phyloP scores from a whole-genome alignment of 2,113 vertebrate species.

The Sardina pilchardus region DNA sequence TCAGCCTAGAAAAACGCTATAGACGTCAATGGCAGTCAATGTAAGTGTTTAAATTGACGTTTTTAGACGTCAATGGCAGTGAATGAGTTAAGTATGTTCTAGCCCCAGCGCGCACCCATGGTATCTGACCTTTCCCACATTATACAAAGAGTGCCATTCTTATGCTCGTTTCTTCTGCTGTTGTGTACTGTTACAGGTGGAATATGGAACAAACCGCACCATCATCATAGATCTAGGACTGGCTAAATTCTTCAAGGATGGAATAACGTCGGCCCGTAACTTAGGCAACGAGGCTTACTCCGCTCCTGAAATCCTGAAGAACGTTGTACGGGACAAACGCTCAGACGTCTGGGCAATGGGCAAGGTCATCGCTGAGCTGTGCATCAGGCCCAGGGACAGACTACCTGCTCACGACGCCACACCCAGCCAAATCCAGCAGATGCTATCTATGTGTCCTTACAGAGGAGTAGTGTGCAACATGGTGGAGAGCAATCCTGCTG shows the following conservation, averaged over 20 bases:
- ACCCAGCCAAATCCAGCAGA: conserved; percentile 61
- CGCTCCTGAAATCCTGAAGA: conserved; percentile 65
- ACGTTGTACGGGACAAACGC: conserved; percentile 58
- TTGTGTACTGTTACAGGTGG: conserved; percentile 58
- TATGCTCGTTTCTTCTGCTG: neutral
- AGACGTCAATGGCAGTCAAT: too few species aligned
- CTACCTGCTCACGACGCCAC: conserved; percentile 58
- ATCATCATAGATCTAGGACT: conserved; percentile 75
- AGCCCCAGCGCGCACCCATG: too few species aligned
- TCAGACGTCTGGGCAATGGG: conserved; percentile 66
- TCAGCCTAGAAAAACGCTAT: too few species aligned
- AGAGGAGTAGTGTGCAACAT: conserved; percentile 58
- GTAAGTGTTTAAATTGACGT: too few species aligned
- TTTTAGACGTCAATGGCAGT: too few species aligned
- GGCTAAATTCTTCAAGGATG: conserved; percentile 67
- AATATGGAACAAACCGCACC: conserved; percentile 67
- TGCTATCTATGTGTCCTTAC: conserved; percentile 55
- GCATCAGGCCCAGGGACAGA: conserved; percentile 56
- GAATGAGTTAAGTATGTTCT: too few species aligned
- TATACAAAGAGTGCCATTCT: neutral
- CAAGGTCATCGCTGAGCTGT: conserved; percentile 61
- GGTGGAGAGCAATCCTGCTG: conserved; percentile 52
- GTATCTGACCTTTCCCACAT: too few species aligned
- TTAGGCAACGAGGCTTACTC: conserved; percentile 72
- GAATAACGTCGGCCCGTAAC: conserved; percentile 64